Evolutionary conservation across 2,113 vertebrate species (phyloP), one percentile per base, ranked within the genome.

Genomic region (Syngnathus scovelli): DNA sequence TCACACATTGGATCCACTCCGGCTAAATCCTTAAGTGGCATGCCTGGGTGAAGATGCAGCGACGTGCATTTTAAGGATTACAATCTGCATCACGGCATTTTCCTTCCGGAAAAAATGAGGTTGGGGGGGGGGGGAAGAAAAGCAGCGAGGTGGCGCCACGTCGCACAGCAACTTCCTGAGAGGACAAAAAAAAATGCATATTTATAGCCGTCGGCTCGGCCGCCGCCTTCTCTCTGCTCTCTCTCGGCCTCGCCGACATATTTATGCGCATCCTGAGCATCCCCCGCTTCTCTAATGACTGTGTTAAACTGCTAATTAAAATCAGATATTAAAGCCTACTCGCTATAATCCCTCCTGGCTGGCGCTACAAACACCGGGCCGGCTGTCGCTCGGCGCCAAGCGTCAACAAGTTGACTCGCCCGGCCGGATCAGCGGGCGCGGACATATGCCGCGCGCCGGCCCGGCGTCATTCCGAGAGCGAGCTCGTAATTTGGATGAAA

Each of bases 231-330:
- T 61, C 11, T 7, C 59, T 46, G 46, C 71, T 56, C 68, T 78
- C 78, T 76, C 70, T 55, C 9, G 15, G 23, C 72, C 74, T 78
- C 68, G 74, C 63, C 46, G 16, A 77, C 72, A 74, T 36, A 74
- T 76, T 74, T 68, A 36, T 64, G 68, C 71, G 75, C 78, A 73
- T 78, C 74, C 70, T 80, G 78, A 83, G 81, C 82, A 77, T 80
- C 80, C 80, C 77, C 83, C 72, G 78, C 27, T 46, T 83, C 81
- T 75, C 86, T 89, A 90, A 90, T 89, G 87, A 90, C 85, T 86
- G 88, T 88, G 83, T 89, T 89, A 90, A 83, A 86, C 80, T 85
- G 83, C 79, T 90, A 90, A 90, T 91, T 90, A 91, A 91, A 92
- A 90, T 88, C 88, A 87, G 89, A 90, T 89, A 89, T 89, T 90